Percentiles rank a stretch among this genome's conserved stretches.
Conservation (phyloP, 2,113 vertebrate species). For the Elachura formosa region DNA sequence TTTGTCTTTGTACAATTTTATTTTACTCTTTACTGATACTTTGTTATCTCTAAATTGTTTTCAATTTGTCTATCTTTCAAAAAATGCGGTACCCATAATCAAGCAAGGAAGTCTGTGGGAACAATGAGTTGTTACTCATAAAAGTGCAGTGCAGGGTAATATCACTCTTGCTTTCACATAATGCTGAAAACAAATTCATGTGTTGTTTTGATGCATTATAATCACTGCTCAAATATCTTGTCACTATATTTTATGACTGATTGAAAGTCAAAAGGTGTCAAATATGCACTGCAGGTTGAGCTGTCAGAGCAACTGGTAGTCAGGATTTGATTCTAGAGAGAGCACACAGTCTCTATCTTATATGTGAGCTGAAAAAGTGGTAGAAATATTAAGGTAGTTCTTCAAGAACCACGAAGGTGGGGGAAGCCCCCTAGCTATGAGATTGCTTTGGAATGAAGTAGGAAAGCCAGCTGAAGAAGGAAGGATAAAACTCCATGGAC, state of each 20-base stretch:
- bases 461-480: background rate
- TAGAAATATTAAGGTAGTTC: background rate
- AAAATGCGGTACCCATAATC: background rate
- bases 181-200: background rate
- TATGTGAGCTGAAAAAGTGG: background rate
- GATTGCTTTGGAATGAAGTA: background rate
- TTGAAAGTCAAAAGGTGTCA: background rate
- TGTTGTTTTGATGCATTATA: conserved; percentile 23
- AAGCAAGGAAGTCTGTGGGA: background rate
- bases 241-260: background rate
- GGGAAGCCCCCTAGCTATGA: background rate
- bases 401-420: background rate
- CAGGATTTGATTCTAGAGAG: background rate
- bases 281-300: background rate
- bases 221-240: background rate
- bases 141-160: background rate
- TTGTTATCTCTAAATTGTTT: background rate
- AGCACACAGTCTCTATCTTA: background rate
- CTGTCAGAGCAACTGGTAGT: background rate
- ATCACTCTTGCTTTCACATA: background rate
- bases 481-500: background rate
- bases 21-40: conserved; percentile 10
- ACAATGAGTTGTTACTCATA: background rate
- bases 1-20: background rate
- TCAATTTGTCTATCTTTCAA: conserved; percentile 15